These are phyloP conservation scores for Nothobranchius kuhntae DNA, from an alignment of 2,113 vertebrate genomes.

Conservation along the genomic window DNA sequence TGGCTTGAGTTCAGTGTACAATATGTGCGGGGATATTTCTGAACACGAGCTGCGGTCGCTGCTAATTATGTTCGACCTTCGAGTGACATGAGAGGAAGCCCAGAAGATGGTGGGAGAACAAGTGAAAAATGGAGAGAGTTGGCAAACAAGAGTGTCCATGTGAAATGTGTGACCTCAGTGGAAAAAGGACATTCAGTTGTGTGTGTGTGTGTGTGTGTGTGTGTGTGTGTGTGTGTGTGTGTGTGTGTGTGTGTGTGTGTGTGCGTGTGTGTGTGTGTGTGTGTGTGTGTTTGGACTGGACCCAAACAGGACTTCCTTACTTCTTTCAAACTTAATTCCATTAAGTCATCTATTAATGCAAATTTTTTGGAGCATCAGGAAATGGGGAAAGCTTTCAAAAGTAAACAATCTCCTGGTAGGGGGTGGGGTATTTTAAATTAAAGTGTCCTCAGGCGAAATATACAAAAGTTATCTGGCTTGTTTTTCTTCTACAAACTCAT, in stretches of 20 bases:
- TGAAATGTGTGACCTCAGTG: slow-evolving; percentile 61
- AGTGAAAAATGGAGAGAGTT: slow-evolving; percentile 26
- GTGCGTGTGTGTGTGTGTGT: slow-evolving; percentile 21
- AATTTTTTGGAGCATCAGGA: slow-evolving; percentile 15
- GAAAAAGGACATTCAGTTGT: slow-evolving; percentile 67
- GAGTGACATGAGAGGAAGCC: slow-evolving; percentile 29
- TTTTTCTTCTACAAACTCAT: neutral
- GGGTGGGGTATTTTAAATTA: neutral
- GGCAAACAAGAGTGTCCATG: slow-evolving; percentile 21
- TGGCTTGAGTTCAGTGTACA: slow-evolving; percentile 19
- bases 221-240: slow-evolving; percentile 14
- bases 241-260: no score
- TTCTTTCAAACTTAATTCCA: slow-evolving; percentile 10
- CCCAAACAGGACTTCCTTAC: slow-evolving; percentile 56
- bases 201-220: slow-evolving; percentile 18
- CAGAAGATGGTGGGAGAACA: slow-evolving; percentile 46
- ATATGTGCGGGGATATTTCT: slow-evolving; percentile 39
- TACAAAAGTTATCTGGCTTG: neutral
- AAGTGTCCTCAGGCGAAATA: neutral
- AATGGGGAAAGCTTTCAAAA: slow-evolving; percentile 9
- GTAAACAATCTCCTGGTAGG: no score
- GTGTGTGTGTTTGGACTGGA: slow-evolving; percentile 35
- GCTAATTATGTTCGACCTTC: slow-evolving; percentile 57
- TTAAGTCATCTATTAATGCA: slow-evolving; percentile 31
- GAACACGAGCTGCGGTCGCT: slow-evolving; percentile 49